Conservation (phyloP, 2,888 invertebrate genomes). For the Protodeltote pygarga region DNA sequence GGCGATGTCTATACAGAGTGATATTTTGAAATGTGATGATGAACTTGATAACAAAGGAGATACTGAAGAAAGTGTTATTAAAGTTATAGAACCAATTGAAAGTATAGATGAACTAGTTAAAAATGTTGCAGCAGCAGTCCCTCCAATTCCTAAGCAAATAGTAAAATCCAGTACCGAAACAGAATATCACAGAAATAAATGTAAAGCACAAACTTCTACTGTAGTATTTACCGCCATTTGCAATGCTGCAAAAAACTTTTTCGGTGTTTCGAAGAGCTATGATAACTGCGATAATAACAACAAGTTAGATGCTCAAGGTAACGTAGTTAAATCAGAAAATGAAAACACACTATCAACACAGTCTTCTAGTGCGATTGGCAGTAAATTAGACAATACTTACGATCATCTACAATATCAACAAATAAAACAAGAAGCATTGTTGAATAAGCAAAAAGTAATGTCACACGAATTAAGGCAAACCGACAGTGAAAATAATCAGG, state of each 20-base stretch:
- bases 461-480: slow-evolving; percentile 77
- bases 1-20: slow-evolving; percentile 73
- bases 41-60: slow-evolving; percentile 52
- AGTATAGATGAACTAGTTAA: slow-evolving; percentile 40
- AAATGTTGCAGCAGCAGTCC: slow-evolving; percentile 44
- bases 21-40: slow-evolving; percentile 54
- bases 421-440: slow-evolving; percentile 76
- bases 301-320: slow-evolving; percentile 73
- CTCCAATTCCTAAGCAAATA: slow-evolving; percentile 40
- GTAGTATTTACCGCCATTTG: slow-evolving; percentile 72
- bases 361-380: slow-evolving; percentile 73
- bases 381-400: slow-evolving; percentile 58
- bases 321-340: slow-evolving; percentile 54
- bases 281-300: slow-evolving; percentile 69
- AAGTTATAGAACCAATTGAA: slow-evolving; percentile 16
- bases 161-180: slow-evolving; percentile 42
- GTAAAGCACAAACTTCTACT: slow-evolving; percentile 56
- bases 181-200: slow-evolving; percentile 50
- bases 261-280: slow-evolving; percentile 60
- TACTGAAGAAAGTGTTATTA: slow-evolving; percentile 8
- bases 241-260: slow-evolving; percentile 73
- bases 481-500: slow-evolving; percentile 68
- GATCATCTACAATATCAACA: slow-evolving; percentile 71
- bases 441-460: slow-evolving; percentile 85
- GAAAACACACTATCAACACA: slow-evolving; percentile 54